phyloP scores from a whole-genome alignment of 1,140 invertebrate species.

The Drosophila arawakana region DNA sequence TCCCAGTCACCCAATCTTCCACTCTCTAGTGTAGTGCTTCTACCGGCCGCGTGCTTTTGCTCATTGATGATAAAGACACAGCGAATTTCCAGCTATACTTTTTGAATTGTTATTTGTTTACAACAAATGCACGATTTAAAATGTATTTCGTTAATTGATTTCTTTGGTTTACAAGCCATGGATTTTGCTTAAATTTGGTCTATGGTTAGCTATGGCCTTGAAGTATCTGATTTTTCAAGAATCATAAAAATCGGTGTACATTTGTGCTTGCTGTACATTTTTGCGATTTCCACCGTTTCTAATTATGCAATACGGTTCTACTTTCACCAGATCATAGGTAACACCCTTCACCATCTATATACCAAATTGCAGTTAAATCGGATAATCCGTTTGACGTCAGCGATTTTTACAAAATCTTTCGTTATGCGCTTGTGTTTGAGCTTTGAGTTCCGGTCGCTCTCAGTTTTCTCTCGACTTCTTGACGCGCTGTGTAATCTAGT shows the following conservation, averaged over 20 bases:
- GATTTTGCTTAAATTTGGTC: slow-evolving; percentile 29
- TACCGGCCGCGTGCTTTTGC: slow-evolving; percentile 65
- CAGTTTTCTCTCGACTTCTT: background rate
- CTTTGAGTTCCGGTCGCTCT: slow-evolving; percentile 25
- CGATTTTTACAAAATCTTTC: slow-evolving; percentile 70
- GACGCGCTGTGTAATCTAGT: too few relatives aligned
- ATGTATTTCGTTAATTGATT: slow-evolving; percentile 76
- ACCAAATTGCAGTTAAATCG: slow-evolving; percentile 48
- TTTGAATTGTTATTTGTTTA: slow-evolving; percentile 67
- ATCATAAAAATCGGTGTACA: slow-evolving; percentile 67
- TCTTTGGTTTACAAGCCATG: slow-evolving; percentile 24
- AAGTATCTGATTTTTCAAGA: slow-evolving; percentile 74
- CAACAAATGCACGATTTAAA: slow-evolving; percentile 72
- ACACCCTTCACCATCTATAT: background rate
- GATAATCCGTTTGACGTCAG: slow-evolving; percentile 13
- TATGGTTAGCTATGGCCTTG: background rate
- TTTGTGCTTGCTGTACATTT: slow-evolving; percentile 14
- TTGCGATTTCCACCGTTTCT: slow-evolving; percentile 36
- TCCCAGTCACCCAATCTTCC: background rate
- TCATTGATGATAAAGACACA: slow-evolving; percentile 58
- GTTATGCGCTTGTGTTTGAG: slow-evolving; percentile 55
- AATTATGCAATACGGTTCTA: background rate
- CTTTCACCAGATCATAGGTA: slow-evolving; percentile 27
- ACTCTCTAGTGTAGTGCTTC: slow-evolving; percentile 23
- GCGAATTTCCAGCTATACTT: slow-evolving; percentile 40